These are phyloP conservation scores for Empidonax traillii DNA, from an alignment of 2,113 vertebrate species.

Conservation along the genomic window DNA sequence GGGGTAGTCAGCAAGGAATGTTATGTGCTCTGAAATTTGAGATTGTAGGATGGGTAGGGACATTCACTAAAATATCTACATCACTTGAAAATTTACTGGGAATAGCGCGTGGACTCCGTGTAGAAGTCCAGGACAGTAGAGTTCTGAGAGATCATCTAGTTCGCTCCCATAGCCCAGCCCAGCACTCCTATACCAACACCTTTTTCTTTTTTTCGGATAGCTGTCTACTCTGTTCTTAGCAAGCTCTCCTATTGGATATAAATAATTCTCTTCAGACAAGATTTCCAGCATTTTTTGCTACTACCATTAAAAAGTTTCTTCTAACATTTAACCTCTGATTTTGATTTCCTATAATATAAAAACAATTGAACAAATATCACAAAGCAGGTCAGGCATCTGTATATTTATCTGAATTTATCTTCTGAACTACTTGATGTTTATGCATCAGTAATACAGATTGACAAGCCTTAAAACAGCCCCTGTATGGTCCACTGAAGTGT, in stretches of 20 bases:
- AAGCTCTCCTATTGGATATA: not conserved
- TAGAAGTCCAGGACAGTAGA: not conserved
- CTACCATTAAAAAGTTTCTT: not conserved
- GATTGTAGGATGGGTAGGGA: fast-evolving
- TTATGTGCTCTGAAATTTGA: not conserved
- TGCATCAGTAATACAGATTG: not conserved
- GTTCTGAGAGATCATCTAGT: not conserved
- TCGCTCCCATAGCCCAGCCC: not conserved
- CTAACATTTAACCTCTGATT: not conserved
- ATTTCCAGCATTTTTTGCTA: not conserved
- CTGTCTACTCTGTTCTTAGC: not conserved
- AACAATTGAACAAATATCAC: not conserved
- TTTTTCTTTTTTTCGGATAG: not conserved
- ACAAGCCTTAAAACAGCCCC: fast-evolving
- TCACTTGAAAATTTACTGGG: not conserved
- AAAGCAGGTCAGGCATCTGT: not conserved
- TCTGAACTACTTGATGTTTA: not conserved
- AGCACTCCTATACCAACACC: not conserved
- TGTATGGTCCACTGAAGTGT: not conserved
- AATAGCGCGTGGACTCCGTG: not conserved
- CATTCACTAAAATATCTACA: not conserved
- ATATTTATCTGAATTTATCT: not conserved
- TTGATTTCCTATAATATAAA: not conserved
- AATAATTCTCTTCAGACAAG: not conserved
- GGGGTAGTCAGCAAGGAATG: not conserved